These are phyloP conservation scores for Calephelis perditalis DNA, from an alignment of 2,888 invertebrate species.

Conservation along the genomic window DNA sequence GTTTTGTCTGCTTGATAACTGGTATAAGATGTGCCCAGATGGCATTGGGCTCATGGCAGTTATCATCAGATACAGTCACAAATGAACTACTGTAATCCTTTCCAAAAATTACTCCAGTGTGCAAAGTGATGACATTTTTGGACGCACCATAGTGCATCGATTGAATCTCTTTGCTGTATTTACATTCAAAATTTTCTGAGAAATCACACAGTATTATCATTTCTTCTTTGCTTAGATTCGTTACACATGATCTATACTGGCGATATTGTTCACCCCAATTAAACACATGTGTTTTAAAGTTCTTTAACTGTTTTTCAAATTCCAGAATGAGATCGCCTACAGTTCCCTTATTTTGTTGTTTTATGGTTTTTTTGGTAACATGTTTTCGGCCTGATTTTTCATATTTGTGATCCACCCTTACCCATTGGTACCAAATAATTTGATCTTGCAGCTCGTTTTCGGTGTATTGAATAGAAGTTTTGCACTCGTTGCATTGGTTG, in stretches of 20 bases:
- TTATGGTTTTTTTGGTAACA: too few relatives aligned
- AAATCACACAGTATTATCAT: too few relatives aligned
- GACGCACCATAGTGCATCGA: slow-evolving; percentile 35
- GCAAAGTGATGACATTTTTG: slow-evolving; percentile 29
- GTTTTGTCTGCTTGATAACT: slow-evolving; percentile 26
- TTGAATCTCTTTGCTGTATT: too few relatives aligned
- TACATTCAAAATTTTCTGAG: too few relatives aligned
- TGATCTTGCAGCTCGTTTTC: too few relatives aligned
- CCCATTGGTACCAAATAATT: too few relatives aligned
- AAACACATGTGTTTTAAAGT: background rate
- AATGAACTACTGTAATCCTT: slow-evolving; percentile 27
- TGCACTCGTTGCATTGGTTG: slow-evolving; percentile 8
- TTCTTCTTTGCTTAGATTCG: background rate
- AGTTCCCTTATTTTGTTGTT: too few relatives aligned
- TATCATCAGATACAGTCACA: slow-evolving; percentile 27
- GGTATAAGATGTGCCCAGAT: too few relatives aligned
- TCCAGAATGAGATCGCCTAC: too few relatives aligned
- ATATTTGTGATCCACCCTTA: too few relatives aligned
- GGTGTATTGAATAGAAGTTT: too few relatives aligned
- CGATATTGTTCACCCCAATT: background rate
- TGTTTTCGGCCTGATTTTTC: too few relatives aligned
- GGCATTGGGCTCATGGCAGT: slow-evolving; percentile 28
- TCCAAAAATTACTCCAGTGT: slow-evolving; percentile 30
- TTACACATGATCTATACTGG: background rate
- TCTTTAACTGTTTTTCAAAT: background rate